Base-by-base conservation (phyloP, 2,888 invertebrate genomes). In the Xestobium rufovillosum region DNA sequence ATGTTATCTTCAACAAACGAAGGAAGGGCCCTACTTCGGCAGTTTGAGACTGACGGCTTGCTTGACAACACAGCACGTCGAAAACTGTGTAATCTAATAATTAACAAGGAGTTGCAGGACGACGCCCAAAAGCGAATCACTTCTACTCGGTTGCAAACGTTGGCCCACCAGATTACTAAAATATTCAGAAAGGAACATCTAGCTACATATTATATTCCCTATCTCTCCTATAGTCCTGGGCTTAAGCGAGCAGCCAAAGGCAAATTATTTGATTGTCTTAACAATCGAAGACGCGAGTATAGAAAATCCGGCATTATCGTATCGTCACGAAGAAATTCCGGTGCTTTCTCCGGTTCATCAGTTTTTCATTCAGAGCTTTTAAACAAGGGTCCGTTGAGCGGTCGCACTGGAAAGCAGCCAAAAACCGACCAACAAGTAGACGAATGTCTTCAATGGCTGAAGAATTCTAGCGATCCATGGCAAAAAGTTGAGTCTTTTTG, bases 71-170 rank as follows among this genome's bases (percentile, higher is more conserved):
- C 23, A 19, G 23, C 6, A n/a, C 23, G 23, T n/a, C 6, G 23
- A n/a, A 19, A 19, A n/a, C n/a, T 19, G n/a, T 19, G 23, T 19
- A 19, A 19, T 19, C n/a, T 19, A 19, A 19, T 19, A 8, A n/a
- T 19, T n/a, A 8, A 6, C 6, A n/a, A 19, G n/a, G 23, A 19
- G n/a, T n/a, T 19, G 23, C 23, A 19, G 23, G 23, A n/a, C 6
- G n/a, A 19, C n/a, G 6, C 23, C 23, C 6, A 19, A 8, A 19
- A n/a, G n/a, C 6, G 23, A 19, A 19, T 19, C 23, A 8, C 23
- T 19, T 8, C 23, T 6, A n/a, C 23, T 8, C 6, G 23, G 23
- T n/a, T 19, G n/a, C 23, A 19, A 8, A 19, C 6, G 6, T n/a
- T 19, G 6, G 23, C 23, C 6, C n/a, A 8, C 23, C 23, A 19